A percentile compares a stretch with the other conserved stretches of the same genome.
These are phyloP conservation scores for Zosterops pallidus DNA, from an alignment of 2,113 vertebrate genomes.

Conservation along the genomic window DNA sequence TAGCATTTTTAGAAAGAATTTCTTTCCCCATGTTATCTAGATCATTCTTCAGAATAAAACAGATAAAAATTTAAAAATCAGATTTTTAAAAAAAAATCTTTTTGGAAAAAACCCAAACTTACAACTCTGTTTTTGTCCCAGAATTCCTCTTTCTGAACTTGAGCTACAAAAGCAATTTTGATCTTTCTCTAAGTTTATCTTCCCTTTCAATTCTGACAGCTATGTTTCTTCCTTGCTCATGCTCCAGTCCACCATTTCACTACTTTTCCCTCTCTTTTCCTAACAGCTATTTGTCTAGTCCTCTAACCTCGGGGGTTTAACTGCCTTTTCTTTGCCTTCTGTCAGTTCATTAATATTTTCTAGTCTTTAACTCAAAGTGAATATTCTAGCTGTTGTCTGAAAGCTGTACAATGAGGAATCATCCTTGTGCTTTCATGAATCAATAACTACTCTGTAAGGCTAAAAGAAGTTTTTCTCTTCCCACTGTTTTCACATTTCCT, in stretches of 20 bases:
- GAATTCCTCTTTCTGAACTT: background rate
- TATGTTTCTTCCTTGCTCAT: background rate
- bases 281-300: background rate
- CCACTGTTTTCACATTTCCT: slow-evolving; percentile 11
- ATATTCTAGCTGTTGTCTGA: slow-evolving; percentile 31
- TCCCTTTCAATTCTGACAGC: background rate
- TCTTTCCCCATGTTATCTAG: background rate
- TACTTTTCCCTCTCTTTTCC: background rate
- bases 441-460: slow-evolving; percentile 28
- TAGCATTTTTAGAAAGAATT: background rate
- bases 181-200: background rate
- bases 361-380: slow-evolving; percentile 36
- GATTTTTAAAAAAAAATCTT: background rate
- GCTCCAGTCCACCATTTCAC: background rate
- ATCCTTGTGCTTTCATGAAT: slow-evolving; percentile 19
- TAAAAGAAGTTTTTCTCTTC: slow-evolving; percentile 19
- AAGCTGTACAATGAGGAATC: slow-evolving; percentile 39
- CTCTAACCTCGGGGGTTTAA: background rate
- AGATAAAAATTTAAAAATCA: background rate
- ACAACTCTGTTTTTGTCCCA: background rate
- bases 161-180: background rate
- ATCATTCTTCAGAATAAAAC: background rate
- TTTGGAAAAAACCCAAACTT: background rate
- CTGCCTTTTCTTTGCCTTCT: background rate
- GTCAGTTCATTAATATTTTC: slow-evolving; percentile 14